These are phyloP conservation scores for Drosophila micromelanica DNA, from an alignment of 1,140 invertebrate species.

Conservation along the genomic window DNA sequence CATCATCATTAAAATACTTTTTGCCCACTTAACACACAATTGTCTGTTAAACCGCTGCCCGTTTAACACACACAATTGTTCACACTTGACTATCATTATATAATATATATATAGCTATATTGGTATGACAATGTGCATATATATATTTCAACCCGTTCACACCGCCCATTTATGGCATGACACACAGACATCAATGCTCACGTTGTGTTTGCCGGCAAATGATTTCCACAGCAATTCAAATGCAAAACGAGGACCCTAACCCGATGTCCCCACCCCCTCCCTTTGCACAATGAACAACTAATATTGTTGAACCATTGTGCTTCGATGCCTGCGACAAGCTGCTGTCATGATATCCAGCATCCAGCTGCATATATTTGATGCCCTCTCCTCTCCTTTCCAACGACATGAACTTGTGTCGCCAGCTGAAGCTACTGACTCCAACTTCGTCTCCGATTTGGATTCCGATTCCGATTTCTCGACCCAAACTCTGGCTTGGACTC, in stretches of 20 bases:
- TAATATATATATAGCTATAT: slow-evolving; percentile 16
- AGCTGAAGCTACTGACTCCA: slow-evolving; percentile 5
- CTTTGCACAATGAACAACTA: slow-evolving; percentile 47
- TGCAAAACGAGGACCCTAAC: slow-evolving; percentile 39
- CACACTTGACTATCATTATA: slow-evolving; percentile 51
- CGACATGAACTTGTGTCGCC: slow-evolving; percentile 14
- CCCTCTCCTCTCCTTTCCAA: background rate
- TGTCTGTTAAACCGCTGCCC: slow-evolving; percentile 52
- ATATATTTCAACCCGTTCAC: too few species aligned
- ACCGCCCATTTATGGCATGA: slow-evolving; percentile 33
- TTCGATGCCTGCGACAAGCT: slow-evolving; percentile 61
- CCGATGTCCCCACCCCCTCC: background rate
- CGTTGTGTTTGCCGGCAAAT: slow-evolving; percentile 62
- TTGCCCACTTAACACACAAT: slow-evolving; percentile 56
- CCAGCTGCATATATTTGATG: background rate
- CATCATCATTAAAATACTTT: slow-evolving; percentile 54
- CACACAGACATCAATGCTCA: slow-evolving; percentile 48
- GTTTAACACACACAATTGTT: slow-evolving; percentile 62
- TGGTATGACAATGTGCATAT: too few species aligned
- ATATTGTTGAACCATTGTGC: slow-evolving; percentile 62
- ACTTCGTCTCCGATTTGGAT: background rate
- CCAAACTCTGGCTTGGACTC: slow-evolving; percentile 8
- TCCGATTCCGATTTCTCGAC: background rate
- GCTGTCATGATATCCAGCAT: slow-evolving; percentile 52
- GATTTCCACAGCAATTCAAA: slow-evolving; percentile 64